A percentile compares a stretch with the other conserved stretches of the same genome.
Evolutionary conservation across 2,113 vertebrate species (phyloP).

Genomic region (Pedionomus torquatus): DNA sequence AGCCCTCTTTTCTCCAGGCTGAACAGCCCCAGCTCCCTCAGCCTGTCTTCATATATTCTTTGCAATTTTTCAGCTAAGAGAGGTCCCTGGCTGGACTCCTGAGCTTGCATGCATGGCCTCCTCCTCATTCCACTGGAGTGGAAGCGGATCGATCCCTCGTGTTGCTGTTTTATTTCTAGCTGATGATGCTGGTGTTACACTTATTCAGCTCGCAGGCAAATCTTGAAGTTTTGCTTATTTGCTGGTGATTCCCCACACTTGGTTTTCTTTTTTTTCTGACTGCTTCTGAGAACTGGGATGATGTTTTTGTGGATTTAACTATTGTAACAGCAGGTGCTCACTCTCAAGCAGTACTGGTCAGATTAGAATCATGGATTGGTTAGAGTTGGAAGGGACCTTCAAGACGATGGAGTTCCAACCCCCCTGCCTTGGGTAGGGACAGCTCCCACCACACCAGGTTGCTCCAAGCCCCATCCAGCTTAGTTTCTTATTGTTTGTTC

Average conservation of each 20-base stretch:
- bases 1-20: too few species aligned
- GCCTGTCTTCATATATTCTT: neutral
- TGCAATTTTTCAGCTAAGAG: neutral
- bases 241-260: neutral
- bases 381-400: too few species aligned
- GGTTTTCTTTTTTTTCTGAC: neutral
- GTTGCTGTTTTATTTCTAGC: neutral
- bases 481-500: neutral
- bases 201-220: neutral
- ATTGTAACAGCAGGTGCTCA: neutral
- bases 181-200: neutral
- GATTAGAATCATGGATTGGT: neutral
- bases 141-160: neutral
- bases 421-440: too few species aligned
- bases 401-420: too few species aligned
- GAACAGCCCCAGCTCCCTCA: too few species aligned
- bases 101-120: accelerated
- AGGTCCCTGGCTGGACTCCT: neutral
- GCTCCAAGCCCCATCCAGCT: too few species aligned
- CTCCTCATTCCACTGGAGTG: neutral
- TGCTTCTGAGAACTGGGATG: neutral
- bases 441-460: too few species aligned
- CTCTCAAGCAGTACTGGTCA: neutral
- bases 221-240: neutral
- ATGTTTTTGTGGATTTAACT: neutral